A percentile compares a stretch with the other conserved stretches of the same genome.
These are phyloP conservation scores for Amniataba percoides DNA, from an alignment of 2,797 vertebrate genomes.

Conservation along the genomic window DNA sequence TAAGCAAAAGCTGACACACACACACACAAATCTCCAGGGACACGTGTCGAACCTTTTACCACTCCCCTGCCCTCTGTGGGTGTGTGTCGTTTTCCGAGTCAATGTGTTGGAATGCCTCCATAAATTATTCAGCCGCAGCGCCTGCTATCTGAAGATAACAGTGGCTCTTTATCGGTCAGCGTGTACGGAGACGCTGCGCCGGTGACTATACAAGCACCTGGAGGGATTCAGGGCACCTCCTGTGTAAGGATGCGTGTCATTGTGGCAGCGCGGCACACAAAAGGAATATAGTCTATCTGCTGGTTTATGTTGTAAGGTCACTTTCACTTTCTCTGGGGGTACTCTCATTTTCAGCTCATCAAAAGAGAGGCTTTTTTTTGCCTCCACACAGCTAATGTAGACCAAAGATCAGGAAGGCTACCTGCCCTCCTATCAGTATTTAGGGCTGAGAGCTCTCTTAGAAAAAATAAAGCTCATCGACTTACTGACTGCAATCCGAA, in stretches of 20 bases:
- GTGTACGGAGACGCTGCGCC: conserved; percentile 58
- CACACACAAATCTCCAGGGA: conserved; percentile 25
- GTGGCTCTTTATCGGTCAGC: conserved; percentile 70
- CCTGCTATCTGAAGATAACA: conserved; percentile 79
- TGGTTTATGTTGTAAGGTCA: conserved; percentile 70
- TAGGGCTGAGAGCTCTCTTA: not conserved
- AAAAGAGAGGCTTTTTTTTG: conserved; percentile 28
- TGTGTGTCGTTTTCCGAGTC: conserved; percentile 50
- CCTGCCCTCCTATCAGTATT: not conserved
- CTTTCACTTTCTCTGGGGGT: conserved; percentile 57
- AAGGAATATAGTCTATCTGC: conserved; percentile 49
- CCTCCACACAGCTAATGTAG: conserved; percentile 1
- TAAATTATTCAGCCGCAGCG: conserved; percentile 78
- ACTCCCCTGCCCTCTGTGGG: conserved; percentile 51
- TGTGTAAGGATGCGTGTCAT: conserved; percentile 67
- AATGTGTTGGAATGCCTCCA: conserved; percentile 75
- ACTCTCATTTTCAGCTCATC: conserved; percentile 59
- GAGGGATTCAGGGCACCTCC: conserved; percentile 64
- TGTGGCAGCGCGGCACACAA: conserved; percentile 53
- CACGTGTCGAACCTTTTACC: conserved; percentile 38
- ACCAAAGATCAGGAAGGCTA: conserved; percentile 24
- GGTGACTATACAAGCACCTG: conserved; percentile 66
- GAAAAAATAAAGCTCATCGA: not conserved
- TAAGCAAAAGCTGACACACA: conserved; percentile 1
- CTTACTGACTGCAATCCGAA: not conserved